Conservation (phyloP, 23 tunicate genomes). For the Diplosoma virens region DNA sequence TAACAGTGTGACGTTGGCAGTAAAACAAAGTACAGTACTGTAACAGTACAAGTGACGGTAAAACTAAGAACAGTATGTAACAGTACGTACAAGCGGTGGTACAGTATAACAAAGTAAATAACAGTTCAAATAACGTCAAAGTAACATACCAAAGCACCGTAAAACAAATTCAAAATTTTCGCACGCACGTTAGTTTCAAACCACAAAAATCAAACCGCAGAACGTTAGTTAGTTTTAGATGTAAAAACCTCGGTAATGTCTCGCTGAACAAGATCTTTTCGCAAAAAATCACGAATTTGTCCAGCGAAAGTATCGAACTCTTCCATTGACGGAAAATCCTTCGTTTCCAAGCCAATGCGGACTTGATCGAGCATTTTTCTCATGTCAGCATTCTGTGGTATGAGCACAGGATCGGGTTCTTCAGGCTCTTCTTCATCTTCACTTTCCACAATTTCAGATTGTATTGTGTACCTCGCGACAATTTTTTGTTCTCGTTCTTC, state of each 20-base stretch:
- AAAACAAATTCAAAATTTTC: conserved; percentile 27
- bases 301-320: conserved; percentile 44
- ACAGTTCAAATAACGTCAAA: too few species aligned
- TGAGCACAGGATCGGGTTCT: conserved; percentile 31
- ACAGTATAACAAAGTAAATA: too few species aligned
- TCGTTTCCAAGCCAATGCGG: conserved; percentile 35
- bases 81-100: too few species aligned
- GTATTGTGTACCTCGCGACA: conserved; percentile 6
- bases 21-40: too few species aligned
- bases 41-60: too few species aligned
- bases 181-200: conserved; percentile 21
- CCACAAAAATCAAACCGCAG: too few species aligned
- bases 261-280: conserved; percentile 49
- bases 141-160: conserved; percentile 24
- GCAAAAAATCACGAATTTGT: conserved; percentile 52
- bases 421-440: conserved; percentile 42
- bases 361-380: conserved; percentile 41
- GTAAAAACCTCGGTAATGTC: conserved; percentile 34
- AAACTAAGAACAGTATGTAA: too few species aligned
- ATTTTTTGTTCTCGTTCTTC: background rate
- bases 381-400: conserved; percentile 47
- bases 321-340: conserved; percentile 51
- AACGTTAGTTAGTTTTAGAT: conserved; percentile 34
- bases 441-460: conserved; percentile 36
- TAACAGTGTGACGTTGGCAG: too few species aligned